phyloP scores from a whole-genome alignment of 2,888 invertebrate species.

The Copidosoma aretas region DNA sequence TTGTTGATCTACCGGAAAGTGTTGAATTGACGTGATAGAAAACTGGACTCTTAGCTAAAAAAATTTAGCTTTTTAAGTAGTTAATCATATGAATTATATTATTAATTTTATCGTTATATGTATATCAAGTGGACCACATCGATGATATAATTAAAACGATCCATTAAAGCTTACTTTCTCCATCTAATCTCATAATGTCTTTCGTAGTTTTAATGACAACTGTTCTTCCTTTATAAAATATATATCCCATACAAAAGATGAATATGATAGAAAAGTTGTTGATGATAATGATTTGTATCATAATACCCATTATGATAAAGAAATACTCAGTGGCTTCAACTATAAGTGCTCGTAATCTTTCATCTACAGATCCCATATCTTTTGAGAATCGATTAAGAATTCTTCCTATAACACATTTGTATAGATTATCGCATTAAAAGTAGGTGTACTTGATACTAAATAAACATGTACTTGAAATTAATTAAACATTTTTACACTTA shows the following conservation, averaged over 20 bases:
- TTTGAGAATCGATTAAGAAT: constrained; percentile 84
- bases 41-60: constrained; percentile 76
- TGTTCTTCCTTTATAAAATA: constrained; percentile 72
- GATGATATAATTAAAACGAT: too few species aligned
- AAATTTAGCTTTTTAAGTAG: too few species aligned
- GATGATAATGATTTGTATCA: constrained; percentile 75
- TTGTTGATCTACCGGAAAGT: constrained; percentile 84
- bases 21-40: constrained; percentile 89
- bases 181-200: constrained; percentile 73
- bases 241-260: constrained; percentile 68
- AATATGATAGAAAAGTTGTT: constrained; percentile 74
- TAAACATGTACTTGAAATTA: neutral
- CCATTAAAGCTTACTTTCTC: constrained; percentile 60
- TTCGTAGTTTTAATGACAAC: constrained; percentile 77
- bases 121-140: too few species aligned
- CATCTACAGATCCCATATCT: constrained; percentile 82
- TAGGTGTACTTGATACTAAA: too few species aligned
- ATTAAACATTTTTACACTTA: constrained; percentile 52
- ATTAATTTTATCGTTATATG: neutral
- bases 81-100: too few species aligned
- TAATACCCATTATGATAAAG: constrained; percentile 75
- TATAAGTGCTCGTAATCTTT: constrained; percentile 72
- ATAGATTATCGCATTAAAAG: too few species aligned
- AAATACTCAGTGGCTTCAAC: constrained; percentile 72
- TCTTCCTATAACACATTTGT: constrained; percentile 10